Evolutionary conservation across 2,113 vertebrate genomes (phyloP), one percentile per base, ranked within the genome.

Genomic region (Amia ocellicauda): DNA sequence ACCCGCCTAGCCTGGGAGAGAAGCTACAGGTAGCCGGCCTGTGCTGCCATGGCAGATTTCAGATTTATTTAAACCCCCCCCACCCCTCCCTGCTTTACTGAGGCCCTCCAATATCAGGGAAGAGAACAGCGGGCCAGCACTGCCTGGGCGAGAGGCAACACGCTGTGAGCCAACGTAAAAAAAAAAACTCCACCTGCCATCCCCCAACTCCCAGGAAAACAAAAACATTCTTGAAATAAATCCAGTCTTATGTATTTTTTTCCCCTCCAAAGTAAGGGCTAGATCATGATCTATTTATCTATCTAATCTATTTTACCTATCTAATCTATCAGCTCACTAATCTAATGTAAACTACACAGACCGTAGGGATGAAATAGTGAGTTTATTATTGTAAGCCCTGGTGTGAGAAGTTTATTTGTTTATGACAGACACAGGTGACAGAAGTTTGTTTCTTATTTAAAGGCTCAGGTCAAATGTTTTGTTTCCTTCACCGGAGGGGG

Each of bases 381-480:
- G 31, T 57, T 57, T 57, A 8, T 36, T 57, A 57, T n/a, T 57
- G 27, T 9, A 22, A 20, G 17, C 27, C 55, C 29, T n/a, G 36
- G 29, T 7, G 56, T 16, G 67, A 31, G 10, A 28, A 11, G 70
- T 76, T 57, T 66, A 66, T 73, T 84, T 81, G 80, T 77, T 78
- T 77, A 63, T 62, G 53, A 13, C 28, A 2, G 68, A 45, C 58
- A 4, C 26, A 1, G 29, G 72, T 63, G 80, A 74, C 72, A 80
- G 68, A 80, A 55, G 79, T 83, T 81, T 83, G 75, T 81, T 84
- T 80, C 69, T 80, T 59, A 45, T 80, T 73, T 66, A 62, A 62
- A 70, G n/a, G 28, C 58, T 26, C 43, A 13, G 63, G 82, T 82
- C 71, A 80, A 68, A 85, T 62, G 64, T 80, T 78, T 63, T 77